A percentile compares a stretch with the other conserved stretches of the same genome.
Conservation (phyloP, 2,113 vertebrate genomes). For the Bostrychus sinensis region DNA sequence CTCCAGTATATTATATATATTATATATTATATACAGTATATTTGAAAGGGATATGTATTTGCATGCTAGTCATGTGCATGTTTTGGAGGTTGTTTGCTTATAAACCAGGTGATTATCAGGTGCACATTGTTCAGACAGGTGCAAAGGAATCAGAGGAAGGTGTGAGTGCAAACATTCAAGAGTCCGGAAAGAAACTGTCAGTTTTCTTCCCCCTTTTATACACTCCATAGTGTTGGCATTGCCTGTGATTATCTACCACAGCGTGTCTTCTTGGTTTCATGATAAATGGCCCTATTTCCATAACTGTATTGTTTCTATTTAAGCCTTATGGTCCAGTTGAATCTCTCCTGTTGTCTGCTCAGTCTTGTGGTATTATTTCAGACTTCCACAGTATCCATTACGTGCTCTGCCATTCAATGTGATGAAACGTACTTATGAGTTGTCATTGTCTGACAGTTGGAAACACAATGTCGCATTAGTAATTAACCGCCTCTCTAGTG, state of each 20-base stretch:
- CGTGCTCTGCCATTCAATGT: conserved; percentile 34
- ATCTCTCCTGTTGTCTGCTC: conserved; percentile 17
- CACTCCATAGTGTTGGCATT: not conserved
- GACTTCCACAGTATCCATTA: conserved; percentile 31
- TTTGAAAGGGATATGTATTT: conserved; percentile 1
- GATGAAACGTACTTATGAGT: conserved; percentile 24
- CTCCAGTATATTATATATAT: too few species aligned
- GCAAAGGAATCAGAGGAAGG: conserved; percentile 29
- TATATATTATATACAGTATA: too few species aligned
- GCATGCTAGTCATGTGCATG: conserved; percentile 3
- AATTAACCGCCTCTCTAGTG: conserved; percentile 8
- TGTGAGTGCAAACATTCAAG: conserved; percentile 14
- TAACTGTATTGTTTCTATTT: not conserved
- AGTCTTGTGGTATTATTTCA: conserved; percentile 29
- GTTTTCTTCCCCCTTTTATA: not conserved
- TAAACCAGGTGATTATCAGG: conserved; percentile 42
- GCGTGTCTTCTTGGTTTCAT: conserved; percentile 1
- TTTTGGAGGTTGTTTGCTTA: not conserved
- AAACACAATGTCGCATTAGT: conserved; percentile 5
- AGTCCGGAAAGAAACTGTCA: conserved; percentile 12
- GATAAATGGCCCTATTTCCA: not conserved
- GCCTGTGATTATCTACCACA: conserved; percentile 2
- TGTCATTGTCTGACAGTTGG: conserved; percentile 15
- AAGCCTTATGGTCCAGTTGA: conserved; percentile 23
- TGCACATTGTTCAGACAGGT: conserved; percentile 54